Evolutionary conservation across 2,113 vertebrate species (phyloP).

Genomic region (Stomatorhinus ivindoensis): DNA sequence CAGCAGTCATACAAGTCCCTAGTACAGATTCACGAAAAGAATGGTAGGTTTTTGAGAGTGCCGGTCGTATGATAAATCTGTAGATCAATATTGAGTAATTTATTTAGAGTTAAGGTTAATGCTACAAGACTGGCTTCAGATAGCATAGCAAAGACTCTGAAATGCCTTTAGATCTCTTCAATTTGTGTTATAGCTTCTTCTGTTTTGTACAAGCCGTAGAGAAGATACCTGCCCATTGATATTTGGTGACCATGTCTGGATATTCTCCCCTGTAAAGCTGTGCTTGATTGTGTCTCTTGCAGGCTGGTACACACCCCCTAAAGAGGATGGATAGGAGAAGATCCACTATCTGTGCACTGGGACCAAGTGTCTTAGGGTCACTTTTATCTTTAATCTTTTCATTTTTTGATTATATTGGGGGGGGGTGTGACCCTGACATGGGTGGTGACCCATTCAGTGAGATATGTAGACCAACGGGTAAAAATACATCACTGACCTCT

Average conservation of each 20-base stretch:
- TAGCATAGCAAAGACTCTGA: background rate
- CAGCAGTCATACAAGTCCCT: conserved; percentile 99
- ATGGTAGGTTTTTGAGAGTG: conserved; percentile 68
- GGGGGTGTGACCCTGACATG: conserved; percentile 35
- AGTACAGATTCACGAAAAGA: conserved; percentile 99
- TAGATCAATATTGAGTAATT: background rate
- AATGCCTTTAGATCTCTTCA: background rate
- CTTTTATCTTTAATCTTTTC: conserved; percentile 22
- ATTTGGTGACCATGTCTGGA: background rate
- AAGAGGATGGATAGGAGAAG: conserved; percentile 85
- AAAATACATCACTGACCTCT: background rate
- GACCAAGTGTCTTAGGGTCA: conserved; percentile 40
- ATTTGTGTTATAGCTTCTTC: background rate
- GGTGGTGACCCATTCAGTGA: conserved; percentile 16
- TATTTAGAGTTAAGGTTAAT: background rate
- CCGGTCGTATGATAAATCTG: background rate
- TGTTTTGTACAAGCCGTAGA: background rate
- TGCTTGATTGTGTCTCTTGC: conserved; percentile 47
- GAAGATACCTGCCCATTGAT: background rate
- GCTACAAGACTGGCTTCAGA: background rate
- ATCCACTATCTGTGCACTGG: conserved; percentile 40
- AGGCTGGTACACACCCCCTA: conserved; percentile 99
- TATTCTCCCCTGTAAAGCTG: conserved; percentile 40
- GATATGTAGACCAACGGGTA: background rate
- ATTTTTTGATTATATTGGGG: conserved; percentile 10